Percentiles rank a stretch among this genome's conserved stretches.
These are phyloP conservation scores for Lycaena phlaeas DNA, from an alignment of 2,888 invertebrate species.

Conservation along the genomic window DNA sequence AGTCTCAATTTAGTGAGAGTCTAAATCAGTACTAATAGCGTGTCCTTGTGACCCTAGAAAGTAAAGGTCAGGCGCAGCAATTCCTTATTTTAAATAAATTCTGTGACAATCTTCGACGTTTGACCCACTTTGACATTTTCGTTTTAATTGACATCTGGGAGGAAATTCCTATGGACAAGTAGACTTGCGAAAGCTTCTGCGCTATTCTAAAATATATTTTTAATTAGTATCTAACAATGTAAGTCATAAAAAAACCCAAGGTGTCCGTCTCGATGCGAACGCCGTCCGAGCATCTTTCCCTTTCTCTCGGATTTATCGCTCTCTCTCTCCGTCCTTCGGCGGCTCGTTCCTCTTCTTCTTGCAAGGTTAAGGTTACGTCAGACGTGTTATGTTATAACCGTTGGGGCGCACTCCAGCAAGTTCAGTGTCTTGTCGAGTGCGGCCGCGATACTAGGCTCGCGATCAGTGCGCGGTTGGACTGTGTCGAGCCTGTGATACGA, in stretches of 20 bases:
- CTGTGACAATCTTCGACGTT: conserved; percentile 18
- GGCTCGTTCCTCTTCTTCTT: conserved; percentile 71
- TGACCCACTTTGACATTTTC: conserved; percentile 22
- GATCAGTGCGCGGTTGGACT: conserved; percentile 54
- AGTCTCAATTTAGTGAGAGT: no score
- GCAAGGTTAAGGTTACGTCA: conserved; percentile 75
- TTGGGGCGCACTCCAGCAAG: conserved; percentile 69
- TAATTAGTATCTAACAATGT: background rate
- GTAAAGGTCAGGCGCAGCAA: conserved; percentile 36
- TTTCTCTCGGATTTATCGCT: conserved; percentile 63
- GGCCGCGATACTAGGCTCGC: conserved; percentile 65
- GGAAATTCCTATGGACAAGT: background rate
- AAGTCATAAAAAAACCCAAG: background rate
- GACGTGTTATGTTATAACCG: conserved; percentile 74
- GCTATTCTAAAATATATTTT: background rate
- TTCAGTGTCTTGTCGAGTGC: conserved; percentile 72
- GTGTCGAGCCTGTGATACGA: conserved; percentile 65
- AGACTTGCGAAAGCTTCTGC: background rate
- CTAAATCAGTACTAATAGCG: no score
- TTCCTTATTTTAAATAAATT: conserved; percentile 27
- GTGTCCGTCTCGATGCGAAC: conserved; percentile 13
- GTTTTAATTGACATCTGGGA: conserved; percentile 11
- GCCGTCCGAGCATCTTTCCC: conserved; percentile 51
- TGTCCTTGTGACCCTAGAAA: conserved; percentile 42
- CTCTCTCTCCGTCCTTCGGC: conserved; percentile 71